Percentiles rank a stretch among this genome's conserved stretches.
These are phyloP conservation scores for Clarias pachynema DNA, from an alignment of 2,797 vertebrate genomes.

Conservation along the genomic window DNA sequence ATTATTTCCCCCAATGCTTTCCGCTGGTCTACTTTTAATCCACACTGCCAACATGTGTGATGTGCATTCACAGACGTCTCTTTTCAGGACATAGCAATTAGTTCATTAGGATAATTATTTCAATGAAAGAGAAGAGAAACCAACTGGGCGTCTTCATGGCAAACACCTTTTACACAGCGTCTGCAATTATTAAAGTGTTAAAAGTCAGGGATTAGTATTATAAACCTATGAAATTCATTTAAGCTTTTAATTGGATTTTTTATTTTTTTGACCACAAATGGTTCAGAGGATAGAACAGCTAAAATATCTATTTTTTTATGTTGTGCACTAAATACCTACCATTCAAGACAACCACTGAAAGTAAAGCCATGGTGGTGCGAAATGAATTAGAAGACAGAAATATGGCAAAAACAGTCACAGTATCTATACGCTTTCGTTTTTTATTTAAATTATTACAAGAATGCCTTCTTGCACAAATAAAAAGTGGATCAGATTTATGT, in stretches of 20 bases:
- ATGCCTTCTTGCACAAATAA: not conserved
- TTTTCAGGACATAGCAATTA: not conserved
- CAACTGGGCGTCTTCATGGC: not conserved
- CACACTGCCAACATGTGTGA: not conserved
- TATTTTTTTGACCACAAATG: not conserved
- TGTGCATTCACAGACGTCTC: not conserved
- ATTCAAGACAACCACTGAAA: not conserved
- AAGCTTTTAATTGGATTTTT: not conserved
- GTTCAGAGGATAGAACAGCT: not conserved
- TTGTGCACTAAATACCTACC: not conserved
- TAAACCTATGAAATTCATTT: not conserved
- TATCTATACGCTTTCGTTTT: not conserved
- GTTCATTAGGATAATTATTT: not conserved
- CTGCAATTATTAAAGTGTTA: not conserved
- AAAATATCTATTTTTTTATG: not conserved
- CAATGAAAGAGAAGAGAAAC: not conserved
- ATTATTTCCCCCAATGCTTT: not conserved
- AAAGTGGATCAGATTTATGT: not conserved
- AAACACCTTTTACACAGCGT: not conserved
- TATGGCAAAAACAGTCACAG: not conserved
- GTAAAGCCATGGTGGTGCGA: not conserved
- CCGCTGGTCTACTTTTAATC: not conserved
- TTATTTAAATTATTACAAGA: not conserved
- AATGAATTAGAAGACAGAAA: not conserved
- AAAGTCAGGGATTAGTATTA: not conserved